Evolutionary conservation across 2,797 vertebrate species (phyloP).

Genomic region (Myotis pilosus): DNA sequence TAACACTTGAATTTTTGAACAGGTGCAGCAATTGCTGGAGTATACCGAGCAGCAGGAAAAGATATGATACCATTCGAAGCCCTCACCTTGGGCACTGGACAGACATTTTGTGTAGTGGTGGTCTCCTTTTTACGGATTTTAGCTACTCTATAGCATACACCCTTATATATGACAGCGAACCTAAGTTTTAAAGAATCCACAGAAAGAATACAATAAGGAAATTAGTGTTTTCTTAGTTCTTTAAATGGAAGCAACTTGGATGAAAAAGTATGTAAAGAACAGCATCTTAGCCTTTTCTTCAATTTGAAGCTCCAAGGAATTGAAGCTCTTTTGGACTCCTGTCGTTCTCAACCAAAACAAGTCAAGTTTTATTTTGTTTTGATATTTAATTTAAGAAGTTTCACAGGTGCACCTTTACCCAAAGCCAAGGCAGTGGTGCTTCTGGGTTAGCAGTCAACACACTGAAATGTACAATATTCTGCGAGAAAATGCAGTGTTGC

Average conservation of each 20-base stretch:
- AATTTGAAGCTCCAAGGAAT: background rate
- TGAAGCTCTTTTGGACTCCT: slow-evolving; percentile 37
- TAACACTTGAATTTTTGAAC: slow-evolving; percentile 25
- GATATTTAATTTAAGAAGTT: background rate
- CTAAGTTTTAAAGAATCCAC: background rate
- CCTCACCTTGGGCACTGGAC: slow-evolving; percentile 94
- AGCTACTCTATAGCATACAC: slow-evolving; percentile 91
- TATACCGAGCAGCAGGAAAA: slow-evolving; percentile 97
- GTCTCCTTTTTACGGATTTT: slow-evolving; percentile 95
- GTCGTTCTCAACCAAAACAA: background rate
- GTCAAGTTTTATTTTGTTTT: background rate
- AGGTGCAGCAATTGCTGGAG: slow-evolving; percentile 97
- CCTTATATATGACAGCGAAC: accelerated
- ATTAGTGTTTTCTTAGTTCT: slow-evolving; percentile 31
- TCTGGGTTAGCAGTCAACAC: background rate
- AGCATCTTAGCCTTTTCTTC: background rate
- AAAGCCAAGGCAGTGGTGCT: background rate
- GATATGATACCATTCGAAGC: slow-evolving; percentile 95
- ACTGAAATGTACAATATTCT: background rate
- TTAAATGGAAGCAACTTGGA: slow-evolving; percentile 23
- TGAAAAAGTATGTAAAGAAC: background rate
- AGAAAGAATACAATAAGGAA: background rate
- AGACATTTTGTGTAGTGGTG: slow-evolving; percentile 93
- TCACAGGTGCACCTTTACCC: background rate
- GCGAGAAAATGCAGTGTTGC: background rate